phyloP scores from a whole-genome alignment of 2,113 vertebrate genomes.

The Rhinoptilus africanus region DNA sequence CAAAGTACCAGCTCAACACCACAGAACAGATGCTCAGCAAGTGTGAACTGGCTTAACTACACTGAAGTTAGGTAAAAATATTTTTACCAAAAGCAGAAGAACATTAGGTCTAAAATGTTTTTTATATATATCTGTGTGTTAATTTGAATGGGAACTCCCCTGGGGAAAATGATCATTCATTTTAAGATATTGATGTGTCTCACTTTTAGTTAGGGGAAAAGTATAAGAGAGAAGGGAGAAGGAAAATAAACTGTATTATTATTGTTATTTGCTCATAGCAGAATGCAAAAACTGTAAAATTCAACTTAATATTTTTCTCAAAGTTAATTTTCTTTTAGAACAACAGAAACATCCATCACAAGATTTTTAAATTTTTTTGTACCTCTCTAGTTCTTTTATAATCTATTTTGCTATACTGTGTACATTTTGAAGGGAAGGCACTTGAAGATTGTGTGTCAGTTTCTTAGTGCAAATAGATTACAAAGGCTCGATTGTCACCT shows the following conservation, averaged over 20 bases:
- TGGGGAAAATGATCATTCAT: background rate
- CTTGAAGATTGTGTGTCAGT: background rate
- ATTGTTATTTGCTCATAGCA: background rate
- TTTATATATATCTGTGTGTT: background rate
- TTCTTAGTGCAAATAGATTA: background rate
- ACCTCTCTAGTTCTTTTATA: background rate
- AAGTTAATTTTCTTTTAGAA: background rate
- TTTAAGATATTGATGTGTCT: background rate
- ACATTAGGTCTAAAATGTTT: background rate
- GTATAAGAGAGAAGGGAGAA: background rate
- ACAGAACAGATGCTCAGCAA: background rate
- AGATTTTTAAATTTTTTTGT: no score
- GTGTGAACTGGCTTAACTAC: background rate
- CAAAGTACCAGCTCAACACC: background rate
- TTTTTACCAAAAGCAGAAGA: background rate
- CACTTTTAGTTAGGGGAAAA: background rate
- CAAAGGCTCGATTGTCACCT: background rate
- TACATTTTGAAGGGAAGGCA: background rate
- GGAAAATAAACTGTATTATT: background rate
- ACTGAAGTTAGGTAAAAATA: background rate
- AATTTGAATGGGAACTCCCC: constrained; percentile 20
- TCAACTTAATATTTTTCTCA: background rate
- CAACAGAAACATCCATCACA: background rate
- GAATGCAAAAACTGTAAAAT: background rate
- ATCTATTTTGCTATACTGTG: background rate